These are phyloP conservation scores for Spodoptera picta DNA, from an alignment of 2,888 invertebrate genomes.

Conservation along the genomic window DNA sequence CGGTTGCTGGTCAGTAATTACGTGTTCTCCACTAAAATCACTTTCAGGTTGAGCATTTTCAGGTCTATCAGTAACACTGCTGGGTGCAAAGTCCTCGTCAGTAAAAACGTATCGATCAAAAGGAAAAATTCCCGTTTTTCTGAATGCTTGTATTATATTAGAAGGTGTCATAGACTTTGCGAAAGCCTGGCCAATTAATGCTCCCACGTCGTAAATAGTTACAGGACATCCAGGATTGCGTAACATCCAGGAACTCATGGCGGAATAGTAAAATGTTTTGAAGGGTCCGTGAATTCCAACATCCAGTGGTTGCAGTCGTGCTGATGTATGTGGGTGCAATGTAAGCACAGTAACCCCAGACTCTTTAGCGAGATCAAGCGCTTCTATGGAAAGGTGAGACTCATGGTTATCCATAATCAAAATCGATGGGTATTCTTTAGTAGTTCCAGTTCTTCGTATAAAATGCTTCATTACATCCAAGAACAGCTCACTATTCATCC, in stretches of 20 bases:
- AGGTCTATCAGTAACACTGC: slow-evolving; percentile 5
- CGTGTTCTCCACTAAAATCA: neutral
- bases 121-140: neutral
- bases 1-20: neutral
- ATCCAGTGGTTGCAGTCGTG: neutral
- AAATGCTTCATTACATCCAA: slow-evolving; percentile 4
- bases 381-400: slow-evolving; percentile 2
- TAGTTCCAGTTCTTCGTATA: slow-evolving; percentile 2
- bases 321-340: slow-evolving; percentile 5
- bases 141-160: neutral
- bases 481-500: slow-evolving; percentile 2
- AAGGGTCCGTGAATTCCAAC: slow-evolving; percentile 1
- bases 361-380: neutral
- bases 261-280: neutral
- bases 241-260: neutral
- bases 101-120: neutral
- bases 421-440: slow-evolving; percentile 4
- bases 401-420: slow-evolving; percentile 4
- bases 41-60: neutral
- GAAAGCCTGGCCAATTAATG: slow-evolving; percentile 1
- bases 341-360: slow-evolving; percentile 1
- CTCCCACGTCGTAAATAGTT: slow-evolving; percentile 5
- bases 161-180: slow-evolving; percentile 3
- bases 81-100: slow-evolving; percentile 2
- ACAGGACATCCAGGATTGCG: slow-evolving; percentile 1